Conservation (phyloP, 2,888 invertebrate species). For the Eupithecia insigniata region DNA sequence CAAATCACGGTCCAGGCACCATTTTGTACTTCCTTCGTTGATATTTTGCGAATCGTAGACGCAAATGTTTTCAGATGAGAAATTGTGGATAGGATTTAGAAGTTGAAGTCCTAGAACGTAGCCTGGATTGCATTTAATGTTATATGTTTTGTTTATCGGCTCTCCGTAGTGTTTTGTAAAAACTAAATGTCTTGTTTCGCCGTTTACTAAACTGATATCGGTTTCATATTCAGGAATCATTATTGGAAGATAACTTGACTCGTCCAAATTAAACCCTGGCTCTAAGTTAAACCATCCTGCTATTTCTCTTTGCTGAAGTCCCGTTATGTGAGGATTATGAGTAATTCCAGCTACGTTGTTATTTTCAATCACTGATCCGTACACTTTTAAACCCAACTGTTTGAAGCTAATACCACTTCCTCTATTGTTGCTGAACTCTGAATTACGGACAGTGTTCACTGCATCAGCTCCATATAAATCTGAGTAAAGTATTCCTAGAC, state of each 20-base stretch:
- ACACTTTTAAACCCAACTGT: constrained; percentile 92
- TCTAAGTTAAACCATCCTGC: constrained; percentile 95
- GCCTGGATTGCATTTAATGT: constrained; percentile 89
- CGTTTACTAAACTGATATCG: constrained; percentile 86
- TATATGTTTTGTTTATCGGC: constrained; percentile 83
- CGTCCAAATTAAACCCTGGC: constrained; percentile 86
- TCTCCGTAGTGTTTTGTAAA: constrained; percentile 87
- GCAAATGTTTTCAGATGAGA: constrained; percentile 92
- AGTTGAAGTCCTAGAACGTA: constrained; percentile 95
- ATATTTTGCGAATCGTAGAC: constrained; percentile 90
- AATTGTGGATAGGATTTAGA: constrained; percentile 94
- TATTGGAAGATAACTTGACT: constrained; percentile 89
- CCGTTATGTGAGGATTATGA: constrained; percentile 94
- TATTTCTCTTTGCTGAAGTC: constrained; percentile 93
- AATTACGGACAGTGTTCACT: constrained; percentile 91
- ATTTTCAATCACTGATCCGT: constrained; percentile 90
- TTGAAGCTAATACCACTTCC: constrained; percentile 96
- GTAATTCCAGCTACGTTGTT: constrained; percentile 95
- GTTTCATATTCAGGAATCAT: constrained; percentile 87
- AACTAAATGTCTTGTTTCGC: constrained; percentile 91
- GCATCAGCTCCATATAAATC: constrained; percentile 95
- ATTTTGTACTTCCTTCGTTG: constrained; percentile 86
- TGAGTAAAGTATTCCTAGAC: constrained; percentile 96
- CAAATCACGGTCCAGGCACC: constrained; percentile 92
- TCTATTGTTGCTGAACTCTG: constrained; percentile 92